These are phyloP conservation scores for Lithobates sylvaticus DNA, from an alignment of 2,797 vertebrate genomes.

Conservation along the genomic window DNA sequence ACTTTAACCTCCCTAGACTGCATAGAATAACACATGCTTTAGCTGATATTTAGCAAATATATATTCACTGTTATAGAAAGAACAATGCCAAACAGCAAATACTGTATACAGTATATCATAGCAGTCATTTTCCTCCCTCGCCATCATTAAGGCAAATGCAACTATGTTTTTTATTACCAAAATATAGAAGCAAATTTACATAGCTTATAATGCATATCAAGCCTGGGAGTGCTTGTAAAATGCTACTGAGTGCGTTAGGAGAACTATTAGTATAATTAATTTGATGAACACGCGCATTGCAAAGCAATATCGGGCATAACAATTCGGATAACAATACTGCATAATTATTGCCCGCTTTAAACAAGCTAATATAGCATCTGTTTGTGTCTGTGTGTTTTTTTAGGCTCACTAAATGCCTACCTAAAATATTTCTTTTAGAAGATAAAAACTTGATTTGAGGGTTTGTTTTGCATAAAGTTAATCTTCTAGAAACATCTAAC, in stretches of 20 bases:
- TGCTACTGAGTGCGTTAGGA: conserved; percentile 24
- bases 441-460: not conserved
- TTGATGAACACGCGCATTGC: conserved; percentile 32
- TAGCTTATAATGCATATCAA: conserved; percentile 19
- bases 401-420: not conserved
- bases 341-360: conserved; percentile 20
- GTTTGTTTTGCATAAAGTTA: not conserved
- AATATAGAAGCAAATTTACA: conserved; percentile 25
- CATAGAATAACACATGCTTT: not conserved
- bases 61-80: conserved; percentile 5
- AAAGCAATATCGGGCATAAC: conserved; percentile 34
- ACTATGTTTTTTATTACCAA: conserved; percentile 17
- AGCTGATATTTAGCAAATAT: not conserved
- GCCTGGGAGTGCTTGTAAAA: conserved; percentile 38
- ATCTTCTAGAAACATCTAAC: not conserved
- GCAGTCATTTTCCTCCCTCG: conserved; percentile 5
- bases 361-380: conserved; percentile 31
- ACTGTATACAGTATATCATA: conserved; percentile 18
- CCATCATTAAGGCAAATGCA: not conserved
- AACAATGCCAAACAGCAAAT: conserved; percentile 23
- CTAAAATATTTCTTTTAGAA: not conserved
- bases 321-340: conserved; percentile 41
- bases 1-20: not conserved
- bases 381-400: not conserved
- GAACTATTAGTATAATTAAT: conserved; percentile 33